These are phyloP conservation scores for Gadopsis bispinosus DNA, from an alignment of 2,797 vertebrate genomes.

Conservation along the genomic window DNA sequence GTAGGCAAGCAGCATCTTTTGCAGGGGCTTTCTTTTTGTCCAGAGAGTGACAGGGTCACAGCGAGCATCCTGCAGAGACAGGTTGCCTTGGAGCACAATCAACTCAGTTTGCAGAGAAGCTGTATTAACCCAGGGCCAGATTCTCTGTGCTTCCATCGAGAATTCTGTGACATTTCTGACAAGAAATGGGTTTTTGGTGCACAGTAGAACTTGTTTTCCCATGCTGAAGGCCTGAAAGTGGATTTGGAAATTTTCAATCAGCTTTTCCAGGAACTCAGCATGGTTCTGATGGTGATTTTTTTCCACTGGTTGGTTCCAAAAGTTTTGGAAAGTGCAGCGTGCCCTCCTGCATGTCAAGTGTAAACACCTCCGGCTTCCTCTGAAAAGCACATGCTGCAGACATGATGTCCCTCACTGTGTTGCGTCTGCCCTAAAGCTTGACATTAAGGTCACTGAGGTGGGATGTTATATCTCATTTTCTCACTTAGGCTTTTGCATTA, in stretches of 20 bases:
- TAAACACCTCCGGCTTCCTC: slow-evolving; percentile 3
- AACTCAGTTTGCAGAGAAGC: slow-evolving; percentile 14
- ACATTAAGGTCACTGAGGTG: slow-evolving; percentile 17
- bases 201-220: slow-evolving; percentile 7
- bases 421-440: slow-evolving; percentile 15
- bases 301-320: neutral
- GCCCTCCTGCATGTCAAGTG: slow-evolving; percentile 15
- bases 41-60: slow-evolving; percentile 14
- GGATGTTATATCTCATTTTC: slow-evolving; percentile 15
- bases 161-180: slow-evolving; percentile 10
- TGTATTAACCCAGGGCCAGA: neutral
- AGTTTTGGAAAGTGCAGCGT: slow-evolving; percentile 5
- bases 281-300: neutral
- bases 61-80: slow-evolving; percentile 13
- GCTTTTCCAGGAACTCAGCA: neutral
- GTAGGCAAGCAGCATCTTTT: neutral
- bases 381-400: slow-evolving; percentile 8
- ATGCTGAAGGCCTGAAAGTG: neutral
- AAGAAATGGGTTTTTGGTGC: slow-evolving; percentile 17
- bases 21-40: neutral
- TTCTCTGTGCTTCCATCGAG: neutral
- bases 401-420: slow-evolving; percentile 4
- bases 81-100: neutral
- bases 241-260: slow-evolving; percentile 24
- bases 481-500: neutral